Percentiles rank a stretch among this genome's conserved stretches.
Conservation (phyloP, 2,888 invertebrate genomes). For the Drosophila nr. medialis region DNA sequence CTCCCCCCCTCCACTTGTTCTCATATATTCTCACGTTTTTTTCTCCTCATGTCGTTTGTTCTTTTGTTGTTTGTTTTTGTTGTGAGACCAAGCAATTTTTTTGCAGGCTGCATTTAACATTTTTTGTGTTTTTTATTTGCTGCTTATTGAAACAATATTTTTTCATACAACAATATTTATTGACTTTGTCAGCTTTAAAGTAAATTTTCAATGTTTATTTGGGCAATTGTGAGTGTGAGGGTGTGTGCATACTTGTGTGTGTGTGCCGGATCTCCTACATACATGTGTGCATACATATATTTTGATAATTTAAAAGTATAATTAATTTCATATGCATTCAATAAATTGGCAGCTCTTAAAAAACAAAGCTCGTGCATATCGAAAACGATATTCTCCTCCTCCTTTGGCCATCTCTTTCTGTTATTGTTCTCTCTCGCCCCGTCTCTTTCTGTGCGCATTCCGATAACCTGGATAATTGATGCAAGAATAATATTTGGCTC, state of each 20-base stretch:
- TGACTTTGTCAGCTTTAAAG: conserved; percentile 84
- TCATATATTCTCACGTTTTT: conserved; percentile 44
- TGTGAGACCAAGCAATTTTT: conserved; percentile 51
- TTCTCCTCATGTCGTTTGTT: conserved; percentile 31
- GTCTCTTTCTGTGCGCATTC: conserved; percentile 39
- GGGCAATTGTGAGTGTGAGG: conserved; percentile 50
- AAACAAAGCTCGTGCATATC: conserved; percentile 9
- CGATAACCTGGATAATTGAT: conserved; percentile 72
- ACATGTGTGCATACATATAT: conserved; percentile 26
- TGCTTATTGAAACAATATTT: conserved; percentile 83
- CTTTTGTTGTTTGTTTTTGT: conserved; percentile 47
- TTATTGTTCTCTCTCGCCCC: not conserved
- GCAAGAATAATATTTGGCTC: conserved; percentile 80
- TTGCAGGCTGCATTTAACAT: conserved; percentile 49
- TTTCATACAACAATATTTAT: conserved; percentile 83
- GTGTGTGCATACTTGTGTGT: conserved; percentile 21
- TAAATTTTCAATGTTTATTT: conserved; percentile 80
- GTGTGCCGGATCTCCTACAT: conserved; percentile 26
- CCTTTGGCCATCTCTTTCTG: not conserved
- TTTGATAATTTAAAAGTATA: conserved; percentile 70
- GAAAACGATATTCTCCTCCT: conserved; percentile 10
- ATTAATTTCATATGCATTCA: conserved; percentile 58
- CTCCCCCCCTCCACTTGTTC: conserved; percentile 8
- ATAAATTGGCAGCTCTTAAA: conserved; percentile 41
- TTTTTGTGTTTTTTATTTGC: conserved; percentile 49